These are phyloP conservation scores for Cettia cetti DNA, from an alignment of 2,113 vertebrate species.

Conservation along the genomic window DNA sequence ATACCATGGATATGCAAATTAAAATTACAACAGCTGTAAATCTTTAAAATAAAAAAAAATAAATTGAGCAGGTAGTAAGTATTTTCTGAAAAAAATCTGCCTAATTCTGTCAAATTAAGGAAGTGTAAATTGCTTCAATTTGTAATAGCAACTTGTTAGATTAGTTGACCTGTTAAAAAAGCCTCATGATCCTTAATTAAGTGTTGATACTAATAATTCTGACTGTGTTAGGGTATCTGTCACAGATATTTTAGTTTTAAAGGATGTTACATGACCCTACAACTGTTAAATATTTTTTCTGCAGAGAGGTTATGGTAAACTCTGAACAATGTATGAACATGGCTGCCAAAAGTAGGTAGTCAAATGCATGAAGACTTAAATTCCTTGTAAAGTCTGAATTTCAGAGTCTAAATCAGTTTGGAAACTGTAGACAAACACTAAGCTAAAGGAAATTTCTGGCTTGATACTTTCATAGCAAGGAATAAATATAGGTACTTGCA, in stretches of 20 bases:
- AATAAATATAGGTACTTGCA: neutral
- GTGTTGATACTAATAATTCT: conserved; percentile 18
- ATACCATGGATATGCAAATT: conserved; percentile 1
- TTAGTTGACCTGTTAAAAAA: conserved; percentile 25
- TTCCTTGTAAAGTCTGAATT: neutral
- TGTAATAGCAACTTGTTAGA: conserved; percentile 36
- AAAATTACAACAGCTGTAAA: conserved; percentile 4
- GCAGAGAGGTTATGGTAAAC: neutral
- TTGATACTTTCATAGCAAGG: neutral
- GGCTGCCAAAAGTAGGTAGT: neutral
- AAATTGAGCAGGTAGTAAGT: neutral
- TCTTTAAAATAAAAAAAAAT: neutral
- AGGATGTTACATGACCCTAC: neutral
- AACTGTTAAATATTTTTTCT: neutral
- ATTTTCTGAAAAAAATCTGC: conserved; percentile 5
- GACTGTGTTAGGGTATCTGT: neutral
- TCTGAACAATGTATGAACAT: neutral
- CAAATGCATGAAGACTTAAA: neutral
- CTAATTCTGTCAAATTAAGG: conserved; percentile 21
- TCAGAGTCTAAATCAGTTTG: neutral
- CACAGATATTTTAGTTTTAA: conserved; percentile 14
- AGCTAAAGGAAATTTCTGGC: neutral
- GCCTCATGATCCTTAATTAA: conserved; percentile 46
- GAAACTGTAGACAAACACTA: neutral
- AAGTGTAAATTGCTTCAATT: conserved; percentile 51